Percentiles rank a stretch among this genome's conserved stretches.
Evolutionary conservation across 2,888 invertebrate genomes (phyloP).

Genomic region (Phrixothrix hirtus): DNA sequence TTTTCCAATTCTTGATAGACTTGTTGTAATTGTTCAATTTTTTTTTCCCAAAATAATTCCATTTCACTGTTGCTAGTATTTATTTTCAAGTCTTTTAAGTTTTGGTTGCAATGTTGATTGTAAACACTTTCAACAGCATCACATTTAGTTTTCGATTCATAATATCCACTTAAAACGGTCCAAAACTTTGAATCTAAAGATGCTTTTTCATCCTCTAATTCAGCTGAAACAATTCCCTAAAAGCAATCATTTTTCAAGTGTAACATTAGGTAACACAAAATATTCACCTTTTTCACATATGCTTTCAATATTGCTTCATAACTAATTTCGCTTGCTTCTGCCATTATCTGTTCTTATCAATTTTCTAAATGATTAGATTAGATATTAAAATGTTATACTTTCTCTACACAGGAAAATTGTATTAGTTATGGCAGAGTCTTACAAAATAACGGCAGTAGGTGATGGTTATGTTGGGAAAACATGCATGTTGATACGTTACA

Average conservation of each 20-base stretch:
- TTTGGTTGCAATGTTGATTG: not conserved
- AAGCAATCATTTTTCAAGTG: not conserved
- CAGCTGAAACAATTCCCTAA: no score
- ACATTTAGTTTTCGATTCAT: not conserved
- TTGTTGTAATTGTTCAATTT: constrained; percentile 1
- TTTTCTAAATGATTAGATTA: constrained; percentile 2
- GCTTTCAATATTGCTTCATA: constrained; percentile 2
- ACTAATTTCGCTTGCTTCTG: not conserved
- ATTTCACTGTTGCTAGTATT: not conserved
- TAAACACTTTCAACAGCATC: not conserved
- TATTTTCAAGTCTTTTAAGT: not conserved
- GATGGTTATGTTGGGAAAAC: constrained; percentile 93
- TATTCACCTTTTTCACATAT: not conserved
- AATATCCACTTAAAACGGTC: not conserved
- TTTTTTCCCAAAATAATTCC: not conserved
- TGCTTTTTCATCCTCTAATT: constrained; percentile 3
- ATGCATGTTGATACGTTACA: constrained; percentile 65
- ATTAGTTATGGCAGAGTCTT: constrained; percentile 2
- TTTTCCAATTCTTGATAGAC: not conserved
- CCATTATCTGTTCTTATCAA: not conserved
- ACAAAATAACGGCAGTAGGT: constrained; percentile 76
- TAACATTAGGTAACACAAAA: not conserved
- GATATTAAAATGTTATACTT: no score
- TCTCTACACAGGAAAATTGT: not conserved
- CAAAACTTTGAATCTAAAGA: not conserved